These are phyloP conservation scores for Bugula neritina DNA, from an alignment of 2,888 invertebrate species.

Conservation along the genomic window DNA sequence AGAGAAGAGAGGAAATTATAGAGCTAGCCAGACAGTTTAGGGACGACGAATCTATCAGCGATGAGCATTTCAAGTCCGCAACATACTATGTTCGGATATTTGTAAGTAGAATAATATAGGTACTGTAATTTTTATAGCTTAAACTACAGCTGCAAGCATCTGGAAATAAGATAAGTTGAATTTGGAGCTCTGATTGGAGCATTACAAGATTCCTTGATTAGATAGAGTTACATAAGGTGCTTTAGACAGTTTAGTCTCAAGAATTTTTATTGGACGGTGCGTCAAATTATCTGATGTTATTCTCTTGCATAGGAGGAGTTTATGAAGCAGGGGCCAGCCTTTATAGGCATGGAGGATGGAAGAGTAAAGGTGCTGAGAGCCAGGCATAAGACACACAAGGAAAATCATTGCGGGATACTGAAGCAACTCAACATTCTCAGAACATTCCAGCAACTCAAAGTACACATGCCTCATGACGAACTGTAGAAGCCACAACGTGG, in stretches of 20 bases:
- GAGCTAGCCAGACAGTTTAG: not conserved
- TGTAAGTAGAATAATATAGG: constrained; percentile 5
- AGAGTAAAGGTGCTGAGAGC: not conserved
- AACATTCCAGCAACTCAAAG: not conserved
- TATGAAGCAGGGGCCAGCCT: constrained; percentile 2
- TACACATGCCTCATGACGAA: constrained; percentile 17
- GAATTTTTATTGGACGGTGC: too few relatives aligned
- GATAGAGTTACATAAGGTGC: too few relatives aligned
- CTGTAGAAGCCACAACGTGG: not conserved
- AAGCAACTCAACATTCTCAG: constrained; percentile 14
- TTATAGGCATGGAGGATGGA: constrained; percentile 5
- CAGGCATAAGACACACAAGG: constrained; percentile 8
- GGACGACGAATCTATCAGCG: not conserved
- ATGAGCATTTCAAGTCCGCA: not conserved
- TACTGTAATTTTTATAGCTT: too few relatives aligned
- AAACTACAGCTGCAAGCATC: too few relatives aligned
- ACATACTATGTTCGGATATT: not conserved
- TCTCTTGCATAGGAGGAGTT: constrained; percentile 16
- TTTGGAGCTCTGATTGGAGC: too few relatives aligned
- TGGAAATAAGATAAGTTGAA: too few relatives aligned
- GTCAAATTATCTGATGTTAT: too few relatives aligned
- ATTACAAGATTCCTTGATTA: too few relatives aligned
- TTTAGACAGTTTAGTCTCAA: too few relatives aligned
- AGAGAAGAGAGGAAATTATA: not conserved
- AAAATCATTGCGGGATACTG: not conserved